Evolutionary conservation across 2,888 invertebrate genomes (phyloP), one percentile per base, ranked within the genome.

Genomic region (Drosophila ustulata): DNA sequence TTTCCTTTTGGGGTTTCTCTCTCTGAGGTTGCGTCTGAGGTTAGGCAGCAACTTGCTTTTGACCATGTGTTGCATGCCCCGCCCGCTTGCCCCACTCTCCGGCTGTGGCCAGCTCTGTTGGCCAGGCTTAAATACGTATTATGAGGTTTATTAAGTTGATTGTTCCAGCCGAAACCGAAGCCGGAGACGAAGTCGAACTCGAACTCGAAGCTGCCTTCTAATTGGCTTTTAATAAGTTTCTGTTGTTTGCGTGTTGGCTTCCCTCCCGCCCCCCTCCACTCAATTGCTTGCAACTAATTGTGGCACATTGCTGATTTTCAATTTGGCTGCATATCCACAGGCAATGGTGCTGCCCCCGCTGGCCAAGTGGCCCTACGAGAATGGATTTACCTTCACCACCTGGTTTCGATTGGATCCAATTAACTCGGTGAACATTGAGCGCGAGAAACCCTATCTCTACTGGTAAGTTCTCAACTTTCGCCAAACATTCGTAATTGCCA

Each of bases 321-420:
- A 23, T 11, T 18, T n/a, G 47, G 8, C 57, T 64, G 23, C 39
- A 32, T 18, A 18, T 70, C 23, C 37, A 3, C 94, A 99, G 99
- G 99, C 98, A 69, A 95, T 99, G 90, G 98, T 99, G 49, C 94
- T 99, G 90, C 99, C 99, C 57, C 99, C 99, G 18, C 94, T 99
- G 91, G 97, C 98, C 74, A 96, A 97, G 93, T 99, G 99, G 99
- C 99, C 99, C 39, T 97, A 99, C 93, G 99, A 99, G 93, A 98
- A 96, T 93, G 99, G 99, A 67, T 99, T 99, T 95, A 99, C 99
- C 58, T 99, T 99, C 93, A 98, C 98, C 89, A 99, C 99, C 87
- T 99, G 99, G 99, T 98, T 99, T 93, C 95, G 99, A 73, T 94
- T 99, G 92, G 99, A 99, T 94, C 98, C 98, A 90, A 97, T 98